Percentiles rank a stretch among this genome's conserved stretches.
phyloP scores from a whole-genome alignment of 2,888 invertebrate species.

The Pinctada fucata region DNA sequence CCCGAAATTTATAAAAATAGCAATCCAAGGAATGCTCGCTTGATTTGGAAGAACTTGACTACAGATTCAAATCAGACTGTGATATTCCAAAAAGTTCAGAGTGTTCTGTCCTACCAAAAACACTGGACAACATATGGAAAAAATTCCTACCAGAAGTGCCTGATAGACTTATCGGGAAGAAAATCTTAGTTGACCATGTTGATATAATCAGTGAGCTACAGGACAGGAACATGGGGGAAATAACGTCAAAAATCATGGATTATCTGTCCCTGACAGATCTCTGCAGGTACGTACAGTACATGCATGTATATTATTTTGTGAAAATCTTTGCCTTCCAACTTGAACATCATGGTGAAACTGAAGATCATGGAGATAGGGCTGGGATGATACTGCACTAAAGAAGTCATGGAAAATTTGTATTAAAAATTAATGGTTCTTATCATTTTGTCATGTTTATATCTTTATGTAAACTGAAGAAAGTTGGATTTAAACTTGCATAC shows the following conservation, averaged over 20 bases:
- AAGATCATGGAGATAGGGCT: no score
- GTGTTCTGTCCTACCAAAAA: background rate
- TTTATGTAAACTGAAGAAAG: no score
- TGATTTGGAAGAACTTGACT: background rate
- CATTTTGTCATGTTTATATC: no score
- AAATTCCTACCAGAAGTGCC: slow-evolving; percentile 44
- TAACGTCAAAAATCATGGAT: slow-evolving; percentile 45
- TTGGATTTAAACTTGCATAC: no score
- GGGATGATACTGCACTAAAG: no score
- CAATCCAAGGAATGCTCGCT: background rate
- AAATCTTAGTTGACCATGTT: slow-evolving; percentile 60
- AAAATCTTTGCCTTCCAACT: no score
- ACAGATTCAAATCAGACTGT: slow-evolving; percentile 1
- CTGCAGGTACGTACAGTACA: slow-evolving; percentile 56
- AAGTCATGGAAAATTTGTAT: no score
- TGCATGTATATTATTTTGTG: no score
- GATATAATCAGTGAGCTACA: slow-evolving; percentile 61
- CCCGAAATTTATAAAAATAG: no score
- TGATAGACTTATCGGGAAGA: slow-evolving; percentile 64
- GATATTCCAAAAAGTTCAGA: background rate
- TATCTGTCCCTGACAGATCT: slow-evolving; percentile 55
- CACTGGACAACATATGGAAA: slow-evolving; percentile 13
- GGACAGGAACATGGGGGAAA: slow-evolving; percentile 43
- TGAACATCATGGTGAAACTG: no score
- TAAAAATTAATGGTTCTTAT: no score